Percentiles rank a stretch among this genome's conserved stretches.
Conservation (phyloP, 2,888 invertebrate genomes). For the Papilio gigon region DNA sequence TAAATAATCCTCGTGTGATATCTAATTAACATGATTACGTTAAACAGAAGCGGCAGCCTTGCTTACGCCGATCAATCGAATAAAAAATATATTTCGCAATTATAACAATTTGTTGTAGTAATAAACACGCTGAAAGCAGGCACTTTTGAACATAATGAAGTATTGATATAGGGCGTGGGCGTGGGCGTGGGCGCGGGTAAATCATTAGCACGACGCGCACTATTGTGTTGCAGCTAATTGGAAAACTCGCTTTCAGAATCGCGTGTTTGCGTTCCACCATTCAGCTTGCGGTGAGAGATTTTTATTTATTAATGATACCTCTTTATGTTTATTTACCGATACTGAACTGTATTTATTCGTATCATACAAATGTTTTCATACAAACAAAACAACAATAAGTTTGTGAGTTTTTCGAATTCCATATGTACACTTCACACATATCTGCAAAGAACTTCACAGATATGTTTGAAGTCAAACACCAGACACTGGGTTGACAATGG, state of each 20-base stretch:
- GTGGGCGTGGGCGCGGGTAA: conserved; percentile 24
- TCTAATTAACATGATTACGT: too few relatives aligned
- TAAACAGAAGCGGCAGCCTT: too few relatives aligned
- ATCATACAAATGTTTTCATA: too few relatives aligned
- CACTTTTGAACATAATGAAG: conserved; percentile 24
- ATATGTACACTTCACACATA: too few relatives aligned
- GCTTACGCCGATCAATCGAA: not conserved
- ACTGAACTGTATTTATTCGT: not conserved
- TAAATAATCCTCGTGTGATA: too few relatives aligned
- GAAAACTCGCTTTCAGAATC: conserved; percentile 30
- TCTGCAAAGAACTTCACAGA: too few relatives aligned
- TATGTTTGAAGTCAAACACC: too few relatives aligned
- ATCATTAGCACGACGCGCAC: conserved; percentile 21
- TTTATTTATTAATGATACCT: conserved; percentile 11
- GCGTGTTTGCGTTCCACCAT: conserved; percentile 13
- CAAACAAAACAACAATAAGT: not conserved
- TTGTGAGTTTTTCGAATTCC: too few relatives aligned
- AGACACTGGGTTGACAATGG: too few relatives aligned
- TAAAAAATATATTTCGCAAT: not conserved
- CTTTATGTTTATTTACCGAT: not conserved
- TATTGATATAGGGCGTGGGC: conserved; percentile 20
- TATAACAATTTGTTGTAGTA: not conserved
- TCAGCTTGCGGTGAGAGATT: conserved; percentile 21
- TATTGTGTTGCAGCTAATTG: conserved; percentile 35
- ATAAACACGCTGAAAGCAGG: conserved; percentile 16